These are phyloP conservation scores for Siniperca chuatsi DNA, from an alignment of 2,113 vertebrate species.

Conservation along the genomic window DNA sequence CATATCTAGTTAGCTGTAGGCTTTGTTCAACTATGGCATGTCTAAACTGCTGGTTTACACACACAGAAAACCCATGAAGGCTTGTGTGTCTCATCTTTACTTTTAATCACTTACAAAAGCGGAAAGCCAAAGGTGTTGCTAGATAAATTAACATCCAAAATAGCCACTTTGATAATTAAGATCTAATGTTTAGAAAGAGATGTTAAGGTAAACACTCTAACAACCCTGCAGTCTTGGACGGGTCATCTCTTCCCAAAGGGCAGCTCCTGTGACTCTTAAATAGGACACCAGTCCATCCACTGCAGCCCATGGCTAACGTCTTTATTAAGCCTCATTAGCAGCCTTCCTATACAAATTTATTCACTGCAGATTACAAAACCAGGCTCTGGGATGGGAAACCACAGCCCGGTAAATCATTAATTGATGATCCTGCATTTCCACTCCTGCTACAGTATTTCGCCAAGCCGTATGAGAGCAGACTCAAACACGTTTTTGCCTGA, in stretches of 20 bases:
- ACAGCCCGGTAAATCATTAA: conserved; percentile 75
- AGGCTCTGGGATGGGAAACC: conserved; percentile 71
- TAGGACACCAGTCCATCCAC: conserved; percentile 66
- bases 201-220: conserved; percentile 66
- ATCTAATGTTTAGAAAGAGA: conserved; percentile 58
- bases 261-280: conserved; percentile 62
- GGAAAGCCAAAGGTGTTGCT: conserved; percentile 6
- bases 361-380: conserved; percentile 75
- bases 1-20: conserved; percentile 38
- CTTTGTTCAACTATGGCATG: neutral
- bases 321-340: conserved; percentile 80
- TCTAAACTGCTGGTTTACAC: neutral
- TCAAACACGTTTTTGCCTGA: conserved; percentile 28
- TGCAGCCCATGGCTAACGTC: conserved; percentile 66
- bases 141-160: conserved; percentile 30
- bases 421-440: conserved; percentile 73
- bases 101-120: conserved; percentile 23
- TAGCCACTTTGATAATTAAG: conserved; percentile 58
- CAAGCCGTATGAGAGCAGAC: conserved; percentile 45
- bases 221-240: conserved; percentile 13
- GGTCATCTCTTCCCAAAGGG: conserved; percentile 69
- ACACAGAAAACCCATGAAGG: neutral
- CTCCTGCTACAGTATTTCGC: conserved; percentile 49
- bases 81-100: neutral
- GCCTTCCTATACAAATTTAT: conserved; percentile 77